phyloP scores from a whole-genome alignment of 2,888 invertebrate genomes.

The Phorcus lineatus region DNA sequence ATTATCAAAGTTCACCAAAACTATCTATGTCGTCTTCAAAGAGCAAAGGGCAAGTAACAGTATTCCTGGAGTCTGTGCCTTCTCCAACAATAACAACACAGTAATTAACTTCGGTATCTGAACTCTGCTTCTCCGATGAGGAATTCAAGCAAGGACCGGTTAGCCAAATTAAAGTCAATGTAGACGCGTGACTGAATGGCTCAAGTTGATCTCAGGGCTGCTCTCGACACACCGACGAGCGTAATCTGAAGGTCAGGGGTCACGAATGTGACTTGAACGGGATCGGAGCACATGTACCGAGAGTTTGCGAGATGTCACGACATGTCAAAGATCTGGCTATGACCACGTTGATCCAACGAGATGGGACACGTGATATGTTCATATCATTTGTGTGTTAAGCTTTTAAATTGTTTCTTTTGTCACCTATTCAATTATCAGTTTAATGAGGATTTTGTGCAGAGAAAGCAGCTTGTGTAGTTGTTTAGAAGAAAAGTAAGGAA shows the following conservation, averaged over 20 bases:
- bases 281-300: background rate
- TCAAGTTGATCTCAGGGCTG: background rate
- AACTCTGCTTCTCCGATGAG: no score
- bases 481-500: no score
- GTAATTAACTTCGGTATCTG: no score
- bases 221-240: background rate
- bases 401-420: background rate
- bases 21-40: no score
- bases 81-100: no score
- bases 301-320: slow-evolving; percentile 5
- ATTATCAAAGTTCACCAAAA: no score
- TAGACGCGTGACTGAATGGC: background rate
- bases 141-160: no score
- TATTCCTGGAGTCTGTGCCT: no score
- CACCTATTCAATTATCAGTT: no score
- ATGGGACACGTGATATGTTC: background rate
- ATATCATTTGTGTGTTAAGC: background rate
- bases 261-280: background rate
- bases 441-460: no score
- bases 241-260: background rate
- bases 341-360: background rate
- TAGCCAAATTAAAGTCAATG: slow-evolving; percentile 1
- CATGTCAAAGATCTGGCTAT: background rate
- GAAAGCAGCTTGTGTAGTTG: no score
- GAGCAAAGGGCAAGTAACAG: no score